A percentile compares a stretch with the other conserved stretches of the same genome.
These are phyloP conservation scores for Limanda limanda DNA, from an alignment of 2,113 vertebrate genomes.

Conservation along the genomic window DNA sequence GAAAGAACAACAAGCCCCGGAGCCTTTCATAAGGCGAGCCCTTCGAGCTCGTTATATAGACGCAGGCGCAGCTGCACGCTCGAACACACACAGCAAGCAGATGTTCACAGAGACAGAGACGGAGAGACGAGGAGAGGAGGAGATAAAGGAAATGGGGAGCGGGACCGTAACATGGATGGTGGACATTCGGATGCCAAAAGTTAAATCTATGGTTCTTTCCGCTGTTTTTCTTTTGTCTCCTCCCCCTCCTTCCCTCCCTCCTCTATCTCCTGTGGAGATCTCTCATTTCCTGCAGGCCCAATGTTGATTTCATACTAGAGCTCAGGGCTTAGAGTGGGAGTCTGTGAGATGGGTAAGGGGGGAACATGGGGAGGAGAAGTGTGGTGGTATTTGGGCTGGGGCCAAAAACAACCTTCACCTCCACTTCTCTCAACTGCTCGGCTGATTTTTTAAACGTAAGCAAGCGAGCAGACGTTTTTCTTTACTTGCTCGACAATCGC, in stretches of 20 bases:
- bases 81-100: slow-evolving; percentile 50
- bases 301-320: slow-evolving; percentile 80
- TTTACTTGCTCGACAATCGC: slow-evolving; percentile 23
- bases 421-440: slow-evolving; percentile 49
- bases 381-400: slow-evolving; percentile 64
- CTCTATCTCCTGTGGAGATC: slow-evolving; percentile 77
- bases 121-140: slow-evolving; percentile 30
- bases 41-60: slow-evolving; percentile 41
- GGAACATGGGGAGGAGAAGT: slow-evolving; percentile 41
- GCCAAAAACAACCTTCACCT: slow-evolving; percentile 72
- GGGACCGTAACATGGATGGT: slow-evolving; percentile 34
- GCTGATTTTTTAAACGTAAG: slow-evolving; percentile 46
- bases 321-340: slow-evolving; percentile 72
- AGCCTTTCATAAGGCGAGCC: slow-evolving; percentile 65
- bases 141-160: slow-evolving; percentile 40
- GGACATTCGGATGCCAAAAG: slow-evolving; percentile 62
- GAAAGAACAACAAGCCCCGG: slow-evolving; percentile 74
- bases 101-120: slow-evolving; percentile 49
- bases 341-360: slow-evolving; percentile 57
- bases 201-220: slow-evolving; percentile 59
- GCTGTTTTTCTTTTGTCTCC: slow-evolving; percentile 72
- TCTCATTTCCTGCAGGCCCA: slow-evolving; percentile 81
- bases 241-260: slow-evolving; percentile 52
- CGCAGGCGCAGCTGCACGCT: slow-evolving; percentile 58
- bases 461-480: background rate